phyloP scores from a whole-genome alignment of 2,888 invertebrate genomes.

The Micropterix aruncella region DNA sequence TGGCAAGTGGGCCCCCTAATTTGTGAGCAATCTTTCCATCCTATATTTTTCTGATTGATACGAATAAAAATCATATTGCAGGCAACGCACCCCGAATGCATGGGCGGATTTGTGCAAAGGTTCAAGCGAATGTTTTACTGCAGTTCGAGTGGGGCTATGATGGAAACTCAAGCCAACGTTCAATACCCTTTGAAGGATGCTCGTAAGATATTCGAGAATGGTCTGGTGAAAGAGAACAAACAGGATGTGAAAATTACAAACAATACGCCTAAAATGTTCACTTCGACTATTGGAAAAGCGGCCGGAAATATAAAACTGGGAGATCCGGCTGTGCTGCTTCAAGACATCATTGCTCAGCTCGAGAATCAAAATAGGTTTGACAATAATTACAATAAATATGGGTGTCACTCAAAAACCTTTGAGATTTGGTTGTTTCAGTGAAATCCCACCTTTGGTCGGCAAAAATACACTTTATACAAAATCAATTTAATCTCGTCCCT shows the following conservation, averaged over 20 bases:
- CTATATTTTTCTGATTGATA: too few relatives aligned
- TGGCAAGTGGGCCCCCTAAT: too few relatives aligned
- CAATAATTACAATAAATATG: too few relatives aligned
- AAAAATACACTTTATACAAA: too few relatives aligned
- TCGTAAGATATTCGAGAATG: conserved; percentile 11
- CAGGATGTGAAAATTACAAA: conserved; percentile 6
- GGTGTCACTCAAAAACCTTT: too few relatives aligned
- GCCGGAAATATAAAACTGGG: conserved; percentile 24
- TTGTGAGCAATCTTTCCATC: too few relatives aligned
- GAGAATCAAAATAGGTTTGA: conserved; percentile 54
- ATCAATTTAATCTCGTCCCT: too few relatives aligned
- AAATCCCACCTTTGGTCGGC: too few relatives aligned
- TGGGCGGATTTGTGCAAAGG: conserved; percentile 27
- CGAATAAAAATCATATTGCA: conserved; percentile 13
- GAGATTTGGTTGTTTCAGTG: too few relatives aligned
- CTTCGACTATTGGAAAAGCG: conserved; percentile 33
- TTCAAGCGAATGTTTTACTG: conserved; percentile 34
- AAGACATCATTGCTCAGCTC: conserved; percentile 55
- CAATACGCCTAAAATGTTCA: conserved; percentile 22
- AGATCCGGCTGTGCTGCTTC: conserved; percentile 46
- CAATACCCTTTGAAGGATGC: conserved; percentile 8
- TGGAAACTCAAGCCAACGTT: conserved; percentile 2
- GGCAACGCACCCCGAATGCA: conserved; percentile 28
- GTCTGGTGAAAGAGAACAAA: conserved; percentile 11
- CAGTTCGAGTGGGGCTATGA: conserved; percentile 14